These are phyloP conservation scores for Halcyon smyrnensis DNA, from an alignment of 2,797 vertebrate species.

Conservation along the genomic window DNA sequence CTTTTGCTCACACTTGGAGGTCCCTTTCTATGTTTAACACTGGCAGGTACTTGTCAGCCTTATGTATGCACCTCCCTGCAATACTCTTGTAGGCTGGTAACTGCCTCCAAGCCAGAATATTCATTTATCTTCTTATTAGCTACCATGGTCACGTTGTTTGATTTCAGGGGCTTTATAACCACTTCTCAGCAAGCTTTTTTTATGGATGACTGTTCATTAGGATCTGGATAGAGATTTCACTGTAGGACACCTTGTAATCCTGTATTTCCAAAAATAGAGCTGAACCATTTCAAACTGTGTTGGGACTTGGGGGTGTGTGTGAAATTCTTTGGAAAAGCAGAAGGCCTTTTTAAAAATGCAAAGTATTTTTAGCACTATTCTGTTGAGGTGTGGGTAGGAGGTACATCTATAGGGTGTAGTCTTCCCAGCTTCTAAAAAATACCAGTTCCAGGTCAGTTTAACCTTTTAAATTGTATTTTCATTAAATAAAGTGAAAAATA, in stretches of 20 bases:
- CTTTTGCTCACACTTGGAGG: background rate
- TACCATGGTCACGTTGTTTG: background rate
- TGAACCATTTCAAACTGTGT: background rate
- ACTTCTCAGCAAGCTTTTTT: background rate
- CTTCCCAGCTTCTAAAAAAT: background rate
- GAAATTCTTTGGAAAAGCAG: background rate
- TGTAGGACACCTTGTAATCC: background rate
- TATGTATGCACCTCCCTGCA: background rate
- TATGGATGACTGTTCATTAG: background rate
- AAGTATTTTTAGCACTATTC: background rate
- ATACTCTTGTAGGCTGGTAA: background rate
- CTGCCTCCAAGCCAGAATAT: background rate
- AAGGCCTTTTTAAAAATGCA: background rate
- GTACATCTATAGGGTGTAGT: accelerated
- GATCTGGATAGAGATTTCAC: background rate
- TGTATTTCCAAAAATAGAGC: background rate
- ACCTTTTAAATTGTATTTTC: background rate
- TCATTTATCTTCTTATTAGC: background rate
- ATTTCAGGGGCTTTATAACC: background rate
- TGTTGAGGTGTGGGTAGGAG: background rate
- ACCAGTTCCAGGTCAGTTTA: accelerated
- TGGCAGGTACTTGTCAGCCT: background rate
- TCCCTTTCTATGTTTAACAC: background rate
- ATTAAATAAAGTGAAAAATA: background rate
- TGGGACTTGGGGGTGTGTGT: background rate